phyloP scores from a whole-genome alignment of 1,140 invertebrate species.

The Neodiprion virginianus region DNA sequence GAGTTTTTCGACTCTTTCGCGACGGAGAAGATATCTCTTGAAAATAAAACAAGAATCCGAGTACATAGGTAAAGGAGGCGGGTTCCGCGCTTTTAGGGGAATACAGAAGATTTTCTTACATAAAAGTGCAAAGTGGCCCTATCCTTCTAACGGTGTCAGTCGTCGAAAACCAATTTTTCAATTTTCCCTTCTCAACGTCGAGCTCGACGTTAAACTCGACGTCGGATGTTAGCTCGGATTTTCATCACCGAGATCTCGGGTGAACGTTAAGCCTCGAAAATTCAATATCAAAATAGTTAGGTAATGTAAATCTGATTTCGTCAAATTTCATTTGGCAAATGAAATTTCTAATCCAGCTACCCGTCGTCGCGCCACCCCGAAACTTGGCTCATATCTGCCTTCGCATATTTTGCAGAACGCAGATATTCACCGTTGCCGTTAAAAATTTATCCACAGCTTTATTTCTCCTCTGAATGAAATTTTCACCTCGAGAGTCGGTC shows the following conservation, averaged over 20 bases:
- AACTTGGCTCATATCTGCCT: background rate
- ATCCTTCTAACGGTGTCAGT: slow-evolving; percentile 23
- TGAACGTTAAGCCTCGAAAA: slow-evolving; percentile 6
- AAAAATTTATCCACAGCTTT: no score
- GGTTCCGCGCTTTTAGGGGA: no score
- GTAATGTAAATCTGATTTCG: slow-evolving; percentile 18
- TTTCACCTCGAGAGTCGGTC: background rate
- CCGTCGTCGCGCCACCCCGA: background rate
- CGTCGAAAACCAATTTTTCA: slow-evolving; percentile 35
- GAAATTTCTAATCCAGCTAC: background rate
- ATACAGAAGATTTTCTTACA: background rate
- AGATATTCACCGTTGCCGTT: no score
- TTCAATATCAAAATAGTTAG: slow-evolving; percentile 20
- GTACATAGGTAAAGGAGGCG: no score
- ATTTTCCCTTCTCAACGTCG: slow-evolving; percentile 31
- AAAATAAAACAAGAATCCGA: no score
- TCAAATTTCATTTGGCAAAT: slow-evolving; percentile 11
- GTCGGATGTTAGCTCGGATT: slow-evolving; percentile 4
- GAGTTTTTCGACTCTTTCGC: no score
- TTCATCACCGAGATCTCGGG: slow-evolving; percentile 2
- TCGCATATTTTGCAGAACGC: no score
- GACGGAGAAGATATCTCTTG: no score
- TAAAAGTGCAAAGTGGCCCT: slow-evolving; percentile 13
- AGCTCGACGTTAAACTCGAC: slow-evolving; percentile 9
- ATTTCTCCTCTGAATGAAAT: no score